Conservation (phyloP, 2,113 vertebrate genomes). For the Stegostoma tigrinum region DNA sequence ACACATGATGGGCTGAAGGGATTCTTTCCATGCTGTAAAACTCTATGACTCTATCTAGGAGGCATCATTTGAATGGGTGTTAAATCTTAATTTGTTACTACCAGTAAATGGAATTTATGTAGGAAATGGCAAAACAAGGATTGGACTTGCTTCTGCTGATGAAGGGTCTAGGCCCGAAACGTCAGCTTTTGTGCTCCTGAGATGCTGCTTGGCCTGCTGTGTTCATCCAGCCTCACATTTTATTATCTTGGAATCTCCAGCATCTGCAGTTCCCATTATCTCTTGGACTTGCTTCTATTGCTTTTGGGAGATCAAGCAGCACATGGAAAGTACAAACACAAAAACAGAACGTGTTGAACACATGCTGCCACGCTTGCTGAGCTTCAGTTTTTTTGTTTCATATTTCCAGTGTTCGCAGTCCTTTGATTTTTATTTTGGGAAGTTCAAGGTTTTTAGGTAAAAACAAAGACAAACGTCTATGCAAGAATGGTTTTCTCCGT, state of each 20-base stretch:
- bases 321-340: background rate
- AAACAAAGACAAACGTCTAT: background rate
- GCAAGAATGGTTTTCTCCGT: background rate
- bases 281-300: background rate
- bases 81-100: background rate
- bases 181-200: too few relatives aligned
- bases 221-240: too few relatives aligned
- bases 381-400: too few relatives aligned
- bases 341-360: background rate
- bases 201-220: too few relatives aligned
- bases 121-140: background rate
- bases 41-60: too few relatives aligned
- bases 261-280: too few relatives aligned
- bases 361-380: too few relatives aligned
- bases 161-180: too few relatives aligned
- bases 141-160: slow-evolving; percentile 10
- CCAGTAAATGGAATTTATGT: background rate
- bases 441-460: background rate
- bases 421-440: background rate
- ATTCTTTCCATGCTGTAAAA: too few relatives aligned
- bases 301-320: background rate
- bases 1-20: too few relatives aligned
- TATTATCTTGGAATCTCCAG: too few relatives aligned
- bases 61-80: background rate
- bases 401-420: too few relatives aligned